A percentile compares a stretch with the other conserved stretches of the same genome.
These are phyloP conservation scores for Pissodes strobi DNA, from an alignment of 1,140 invertebrate genomes.

Conservation along the genomic window DNA sequence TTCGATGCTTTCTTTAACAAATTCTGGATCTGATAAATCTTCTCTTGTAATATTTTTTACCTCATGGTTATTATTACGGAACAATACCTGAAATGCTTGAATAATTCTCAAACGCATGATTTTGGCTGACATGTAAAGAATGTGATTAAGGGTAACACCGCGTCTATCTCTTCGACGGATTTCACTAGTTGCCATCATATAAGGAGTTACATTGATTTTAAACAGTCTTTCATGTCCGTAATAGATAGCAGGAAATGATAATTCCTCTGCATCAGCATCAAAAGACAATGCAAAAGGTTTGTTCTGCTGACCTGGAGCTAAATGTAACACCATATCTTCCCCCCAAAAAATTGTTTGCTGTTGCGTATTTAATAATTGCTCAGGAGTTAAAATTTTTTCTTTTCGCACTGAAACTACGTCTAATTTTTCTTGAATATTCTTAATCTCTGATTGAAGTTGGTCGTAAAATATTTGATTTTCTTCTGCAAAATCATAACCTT, in stretches of 20 bases:
- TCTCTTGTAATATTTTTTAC: not conserved
- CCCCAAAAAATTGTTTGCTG: too few species aligned
- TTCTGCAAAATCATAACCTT: conserved; percentile 1
- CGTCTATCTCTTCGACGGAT: not conserved
- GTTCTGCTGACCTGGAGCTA: too few species aligned
- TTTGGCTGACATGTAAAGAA: not conserved
- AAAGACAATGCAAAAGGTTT: too few species aligned
- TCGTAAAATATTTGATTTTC: conserved; percentile 1
- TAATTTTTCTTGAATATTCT: not conserved
- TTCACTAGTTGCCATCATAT: too few species aligned
- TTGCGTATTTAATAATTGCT: not conserved
- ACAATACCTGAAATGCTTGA: not conserved
- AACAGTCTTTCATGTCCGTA: not conserved
- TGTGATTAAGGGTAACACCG: not conserved
- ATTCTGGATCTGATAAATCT: too few species aligned
- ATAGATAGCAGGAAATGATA: too few species aligned
- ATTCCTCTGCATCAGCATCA: too few species aligned
- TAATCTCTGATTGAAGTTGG: conserved; percentile 1
- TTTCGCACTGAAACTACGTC: not conserved
- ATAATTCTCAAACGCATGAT: too few species aligned
- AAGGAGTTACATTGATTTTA: not conserved
- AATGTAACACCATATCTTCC: too few species aligned
- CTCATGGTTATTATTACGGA: not conserved
- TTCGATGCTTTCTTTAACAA: too few species aligned
- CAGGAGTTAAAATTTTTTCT: not conserved